Percentiles rank a stretch among this genome's conserved stretches.
Evolutionary conservation across 2,888 invertebrate genomes (phyloP).

Genomic region (Stratiomys singularior): DNA sequence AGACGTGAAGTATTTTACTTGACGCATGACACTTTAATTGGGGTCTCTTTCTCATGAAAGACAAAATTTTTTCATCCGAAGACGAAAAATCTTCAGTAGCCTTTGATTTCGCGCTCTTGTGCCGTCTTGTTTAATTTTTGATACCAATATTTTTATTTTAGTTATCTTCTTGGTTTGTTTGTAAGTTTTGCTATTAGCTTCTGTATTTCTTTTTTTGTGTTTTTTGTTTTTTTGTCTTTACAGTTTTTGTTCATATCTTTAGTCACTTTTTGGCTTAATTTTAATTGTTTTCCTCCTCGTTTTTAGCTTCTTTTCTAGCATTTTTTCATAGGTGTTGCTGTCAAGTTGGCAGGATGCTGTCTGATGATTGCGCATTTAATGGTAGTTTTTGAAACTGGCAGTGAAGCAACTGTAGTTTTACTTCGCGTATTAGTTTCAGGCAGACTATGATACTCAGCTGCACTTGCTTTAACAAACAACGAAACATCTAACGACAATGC

Average conservation of each 20-base stretch:
- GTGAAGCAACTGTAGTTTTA: neutral
- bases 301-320: neutral
- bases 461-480: too few relatives aligned
- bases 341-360: neutral
- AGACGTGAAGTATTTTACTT: neutral
- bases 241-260: neutral
- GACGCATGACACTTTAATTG: neutral
- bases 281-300: too few relatives aligned
- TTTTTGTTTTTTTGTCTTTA: neutral
- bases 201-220: too few relatives aligned
- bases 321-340: neutral
- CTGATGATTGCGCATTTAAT: neutral
- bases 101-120: too few relatives aligned
- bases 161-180: too few relatives aligned
- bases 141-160: too few relatives aligned
- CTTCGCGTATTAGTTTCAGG: neutral
- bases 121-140: too few relatives aligned
- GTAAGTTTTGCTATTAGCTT: too few relatives aligned
- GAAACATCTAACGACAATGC: too few relatives aligned
- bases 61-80: neutral
- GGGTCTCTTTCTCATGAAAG: neutral
- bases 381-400: neutral
- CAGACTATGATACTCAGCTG: neutral
- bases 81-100: neutral
- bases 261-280: neutral